Evolutionary conservation across 2,888 invertebrate genomes (phyloP), one percentile per base, ranked within the genome.

Genomic region (Heteromyza rotundicornis): DNA sequence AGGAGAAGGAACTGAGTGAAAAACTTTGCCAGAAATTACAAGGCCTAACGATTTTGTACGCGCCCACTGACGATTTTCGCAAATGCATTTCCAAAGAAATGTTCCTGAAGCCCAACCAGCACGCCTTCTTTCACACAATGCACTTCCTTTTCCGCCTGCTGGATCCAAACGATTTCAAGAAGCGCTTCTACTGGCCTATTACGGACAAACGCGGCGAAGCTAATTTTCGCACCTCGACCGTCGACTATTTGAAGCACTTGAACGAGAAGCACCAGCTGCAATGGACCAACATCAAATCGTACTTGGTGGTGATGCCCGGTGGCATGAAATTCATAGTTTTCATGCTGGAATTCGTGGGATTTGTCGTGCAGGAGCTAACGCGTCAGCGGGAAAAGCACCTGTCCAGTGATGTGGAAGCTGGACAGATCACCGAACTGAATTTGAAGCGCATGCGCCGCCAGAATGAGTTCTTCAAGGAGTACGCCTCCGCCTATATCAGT

Each of bases 111-210:
- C 76, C 83, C 3, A 83, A 83, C 60, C 79, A 76, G 24, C 71
- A 76, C 2, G 82, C 80, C 12, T 82, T 83, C 60, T 77, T 81
- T 22, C 79, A 80, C 44, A 74, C 80, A 1, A 82, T 82, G 80
- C 76, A 81, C 36, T 83, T 76, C 64, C 66, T 83, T 2, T 80
- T 83, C 62, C 79, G 74, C 2, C 64, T 82, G 8, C 65, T 80
- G 10, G 83, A 83, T 73, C 71, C 79, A 0, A 65, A 60, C 1
- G 83, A 83, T 57, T 83, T 83, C 53, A 80, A 75, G 59, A 80
- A 79, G n/a, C 76, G 81, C 2, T 83, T 83, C 60, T 83, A 79
- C 64, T 83, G 83, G 83, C 83, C 83, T 1, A 75, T 82, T 50
- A 74, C 69, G 1, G 82, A 83, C 61, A 83, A 82, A 57, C 78